phyloP scores from a whole-genome alignment of 2,797 vertebrate genomes.

The Thamnophis elegans region DNA sequence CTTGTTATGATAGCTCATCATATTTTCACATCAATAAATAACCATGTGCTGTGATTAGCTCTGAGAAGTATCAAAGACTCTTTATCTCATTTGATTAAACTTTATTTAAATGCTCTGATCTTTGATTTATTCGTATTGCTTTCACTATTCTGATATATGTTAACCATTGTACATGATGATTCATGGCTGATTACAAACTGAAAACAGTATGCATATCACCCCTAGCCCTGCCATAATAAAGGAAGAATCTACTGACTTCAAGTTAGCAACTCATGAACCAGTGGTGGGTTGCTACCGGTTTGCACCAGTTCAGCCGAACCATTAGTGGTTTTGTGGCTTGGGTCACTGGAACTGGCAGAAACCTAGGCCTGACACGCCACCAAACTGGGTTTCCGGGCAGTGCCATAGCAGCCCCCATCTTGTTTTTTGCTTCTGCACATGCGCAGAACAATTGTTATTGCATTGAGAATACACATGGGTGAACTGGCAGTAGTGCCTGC shows the following conservation, averaged over 20 bases:
- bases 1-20: conserved; percentile 22
- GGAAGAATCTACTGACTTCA: background rate
- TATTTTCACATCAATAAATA: conserved; percentile 44
- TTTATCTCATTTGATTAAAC: conserved; percentile 36
- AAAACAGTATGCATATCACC: background rate
- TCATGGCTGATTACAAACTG: background rate
- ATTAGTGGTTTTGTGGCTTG: too few relatives aligned
- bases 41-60: conserved; percentile 6
- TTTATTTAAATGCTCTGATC: conserved; percentile 12
- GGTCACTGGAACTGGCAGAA: too few relatives aligned
- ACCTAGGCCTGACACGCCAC: too few relatives aligned
- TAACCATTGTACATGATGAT: background rate
- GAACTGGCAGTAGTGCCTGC: too few relatives aligned
- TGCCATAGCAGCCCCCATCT: too few relatives aligned
- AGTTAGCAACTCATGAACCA: background rate
- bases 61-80: background rate
- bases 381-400: too few relatives aligned
- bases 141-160: conserved; percentile 8
- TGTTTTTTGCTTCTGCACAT: too few relatives aligned
- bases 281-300: too few relatives aligned
- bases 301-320: too few relatives aligned
- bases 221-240: background rate
- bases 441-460: too few relatives aligned
- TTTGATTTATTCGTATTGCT: conserved; percentile 13
- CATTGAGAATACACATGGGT: too few relatives aligned